phyloP scores from a whole-genome alignment of 2,797 vertebrate species.

The Serranus cabrilla region DNA sequence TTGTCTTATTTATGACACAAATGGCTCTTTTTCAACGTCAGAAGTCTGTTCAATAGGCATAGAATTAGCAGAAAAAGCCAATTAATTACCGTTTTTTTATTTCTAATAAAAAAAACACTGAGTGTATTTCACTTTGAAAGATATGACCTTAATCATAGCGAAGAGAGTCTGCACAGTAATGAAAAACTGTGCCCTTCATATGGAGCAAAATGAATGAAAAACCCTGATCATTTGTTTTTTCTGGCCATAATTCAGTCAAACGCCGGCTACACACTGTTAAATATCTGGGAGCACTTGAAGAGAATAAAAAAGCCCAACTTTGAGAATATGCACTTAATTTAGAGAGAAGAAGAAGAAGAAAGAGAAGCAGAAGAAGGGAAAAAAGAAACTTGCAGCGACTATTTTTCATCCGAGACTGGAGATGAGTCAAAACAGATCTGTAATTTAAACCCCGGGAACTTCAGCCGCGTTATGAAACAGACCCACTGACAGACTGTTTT shows the following conservation, averaged over 20 bases:
- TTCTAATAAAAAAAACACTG: neutral
- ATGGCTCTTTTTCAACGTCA: neutral
- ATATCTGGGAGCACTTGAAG: neutral
- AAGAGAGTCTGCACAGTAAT: neutral
- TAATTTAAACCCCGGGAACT: conserved; percentile 31
- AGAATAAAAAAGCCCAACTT: neutral
- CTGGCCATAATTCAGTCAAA: conserved; percentile 1
- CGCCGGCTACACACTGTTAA: neutral
- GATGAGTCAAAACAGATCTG: conserved; percentile 50
- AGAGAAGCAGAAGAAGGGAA: neutral
- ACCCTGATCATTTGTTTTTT: neutral
- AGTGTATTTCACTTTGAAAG: neutral
- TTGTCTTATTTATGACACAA: neutral
- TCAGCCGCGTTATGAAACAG: conserved; percentile 9
- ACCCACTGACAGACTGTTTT: neutral
- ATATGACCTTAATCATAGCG: neutral
- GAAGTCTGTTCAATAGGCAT: neutral
- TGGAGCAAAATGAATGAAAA: neutral
- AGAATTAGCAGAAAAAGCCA: neutral
- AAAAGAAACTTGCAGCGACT: conserved; percentile 9
- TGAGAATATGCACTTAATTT: neutral
- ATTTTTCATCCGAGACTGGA: conserved; percentile 28
- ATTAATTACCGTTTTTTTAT: neutral
- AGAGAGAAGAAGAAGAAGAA: neutral
- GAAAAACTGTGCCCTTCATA: neutral